These are phyloP conservation scores for Cephus sareptanus DNA, from an alignment of 2,888 invertebrate genomes.

Conservation along the genomic window DNA sequence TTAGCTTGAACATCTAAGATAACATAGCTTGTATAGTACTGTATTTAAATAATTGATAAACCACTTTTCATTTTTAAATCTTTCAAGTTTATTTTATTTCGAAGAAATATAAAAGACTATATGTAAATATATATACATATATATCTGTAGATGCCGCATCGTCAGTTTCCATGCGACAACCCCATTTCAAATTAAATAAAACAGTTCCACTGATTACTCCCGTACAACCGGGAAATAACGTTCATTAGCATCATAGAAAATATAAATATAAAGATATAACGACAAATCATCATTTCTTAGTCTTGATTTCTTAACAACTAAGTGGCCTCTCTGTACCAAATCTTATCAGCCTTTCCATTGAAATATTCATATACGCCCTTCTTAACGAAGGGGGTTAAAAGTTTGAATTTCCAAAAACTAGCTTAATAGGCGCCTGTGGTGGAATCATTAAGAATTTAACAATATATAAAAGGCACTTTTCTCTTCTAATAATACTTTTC, in stretches of 20 bases:
- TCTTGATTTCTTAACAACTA: background rate
- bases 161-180: background rate
- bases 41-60: background rate
- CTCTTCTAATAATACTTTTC: constrained; percentile 2
- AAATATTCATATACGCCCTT: background rate
- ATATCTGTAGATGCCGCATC: background rate
- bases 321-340: background rate
- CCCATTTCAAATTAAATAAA: background rate
- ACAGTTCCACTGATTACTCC: background rate
- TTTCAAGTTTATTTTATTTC: background rate
- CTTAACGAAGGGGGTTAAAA: background rate
- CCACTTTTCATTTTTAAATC: background rate
- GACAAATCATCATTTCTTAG: background rate
- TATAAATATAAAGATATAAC: background rate
- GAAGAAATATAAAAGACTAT: background rate
- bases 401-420: background rate
- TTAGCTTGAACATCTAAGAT: background rate
- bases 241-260: background rate
- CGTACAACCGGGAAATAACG: background rate
- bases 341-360: background rate
- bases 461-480: background rate
- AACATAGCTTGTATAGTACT: background rate
- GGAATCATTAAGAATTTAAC: background rate
- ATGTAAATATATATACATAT: background rate
- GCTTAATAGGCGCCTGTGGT: background rate